A percentile compares a stretch with the other conserved stretches of the same genome.
Conservation (phyloP, 1,140 invertebrate species). For the Rhopalosiphum maidis region DNA sequence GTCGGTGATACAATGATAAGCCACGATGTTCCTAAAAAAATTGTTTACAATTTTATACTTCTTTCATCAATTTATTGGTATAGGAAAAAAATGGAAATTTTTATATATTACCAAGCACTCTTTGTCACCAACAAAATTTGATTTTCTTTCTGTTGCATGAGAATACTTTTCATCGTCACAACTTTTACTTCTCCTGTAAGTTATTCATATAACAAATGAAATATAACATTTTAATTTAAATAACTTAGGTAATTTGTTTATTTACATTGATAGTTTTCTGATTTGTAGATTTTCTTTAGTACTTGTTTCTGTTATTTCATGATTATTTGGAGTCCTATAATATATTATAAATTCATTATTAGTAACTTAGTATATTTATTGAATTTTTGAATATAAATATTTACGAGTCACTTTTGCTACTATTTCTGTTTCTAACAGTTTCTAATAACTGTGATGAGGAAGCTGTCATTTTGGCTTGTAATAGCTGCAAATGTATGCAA, state of each 20-base stretch:
- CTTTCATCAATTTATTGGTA: neutral
- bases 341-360: neutral
- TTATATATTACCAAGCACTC: neutral
- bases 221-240: neutral
- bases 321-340: neutral
- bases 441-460: slow-evolving; percentile 50
- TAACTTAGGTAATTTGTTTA: neutral
- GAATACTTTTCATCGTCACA: slow-evolving; percentile 51
- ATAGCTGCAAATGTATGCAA: slow-evolving; percentile 5
- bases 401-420: slow-evolving; percentile 37
- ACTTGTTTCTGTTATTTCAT: neutral
- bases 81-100: neutral
- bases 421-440: slow-evolving; percentile 53
- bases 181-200: slow-evolving; percentile 52
- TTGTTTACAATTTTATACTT: neutral
- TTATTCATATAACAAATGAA: neutral
- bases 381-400: neutral
- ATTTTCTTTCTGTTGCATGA: slow-evolving; percentile 52
- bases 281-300: slow-evolving; percentile 46
- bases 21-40: slow-evolving; percentile 51
- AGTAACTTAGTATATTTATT: slow-evolving; percentile 14
- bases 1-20: slow-evolving; percentile 45
- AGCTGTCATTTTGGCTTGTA: slow-evolving; percentile 50
- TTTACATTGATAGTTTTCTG: slow-evolving; percentile 49
- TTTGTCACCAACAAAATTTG: slow-evolving; percentile 51